Percentiles rank a stretch among this genome's conserved stretches.
Evolutionary conservation across 1,140 invertebrate genomes (phyloP).

Genomic region (Drosophila repleta): DNA sequence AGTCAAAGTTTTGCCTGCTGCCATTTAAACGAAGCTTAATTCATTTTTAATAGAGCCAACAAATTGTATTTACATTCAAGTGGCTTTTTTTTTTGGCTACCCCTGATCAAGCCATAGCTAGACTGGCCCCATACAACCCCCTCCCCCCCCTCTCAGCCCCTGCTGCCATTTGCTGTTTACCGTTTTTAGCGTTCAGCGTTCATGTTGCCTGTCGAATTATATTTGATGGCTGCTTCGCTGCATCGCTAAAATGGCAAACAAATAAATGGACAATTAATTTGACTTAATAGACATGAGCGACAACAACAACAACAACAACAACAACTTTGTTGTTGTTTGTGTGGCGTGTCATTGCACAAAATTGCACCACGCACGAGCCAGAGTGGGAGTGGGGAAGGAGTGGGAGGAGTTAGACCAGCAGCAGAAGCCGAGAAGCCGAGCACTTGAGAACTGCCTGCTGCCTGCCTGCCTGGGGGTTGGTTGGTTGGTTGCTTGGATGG

Average conservation of each 20-base stretch:
- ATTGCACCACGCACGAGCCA: conserved; percentile 36
- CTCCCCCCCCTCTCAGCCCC: too few species aligned
- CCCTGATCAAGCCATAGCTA: background rate
- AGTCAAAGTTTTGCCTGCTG: conserved; percentile 14
- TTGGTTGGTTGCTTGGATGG: too few species aligned
- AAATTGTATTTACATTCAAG: conserved; percentile 71
- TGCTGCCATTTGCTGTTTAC: conserved; percentile 13
- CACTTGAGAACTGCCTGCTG: too few species aligned
- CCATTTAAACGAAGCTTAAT: conserved; percentile 55
- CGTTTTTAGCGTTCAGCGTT: conserved; percentile 10
- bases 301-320: conserved; percentile 9
- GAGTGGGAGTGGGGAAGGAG: too few species aligned
- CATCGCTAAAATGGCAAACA: conserved; percentile 51
- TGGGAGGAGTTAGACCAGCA: too few species aligned
- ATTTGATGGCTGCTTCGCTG: conserved; percentile 63
- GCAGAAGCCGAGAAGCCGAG: too few species aligned
- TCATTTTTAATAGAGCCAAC: conserved; percentile 76
- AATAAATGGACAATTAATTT: conserved; percentile 81
- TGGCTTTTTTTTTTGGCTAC: conserved; percentile 37
- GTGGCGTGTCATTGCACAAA: conserved; percentile 44
- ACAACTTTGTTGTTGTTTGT: conserved; percentile 6
- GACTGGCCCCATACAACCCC: background rate
- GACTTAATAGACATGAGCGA: conserved; percentile 70
- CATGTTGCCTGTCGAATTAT: conserved; percentile 78
- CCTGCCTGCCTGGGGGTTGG: too few species aligned